phyloP scores from a whole-genome alignment of 1,140 invertebrate genomes.

The Drosophila pallidifrons region DNA sequence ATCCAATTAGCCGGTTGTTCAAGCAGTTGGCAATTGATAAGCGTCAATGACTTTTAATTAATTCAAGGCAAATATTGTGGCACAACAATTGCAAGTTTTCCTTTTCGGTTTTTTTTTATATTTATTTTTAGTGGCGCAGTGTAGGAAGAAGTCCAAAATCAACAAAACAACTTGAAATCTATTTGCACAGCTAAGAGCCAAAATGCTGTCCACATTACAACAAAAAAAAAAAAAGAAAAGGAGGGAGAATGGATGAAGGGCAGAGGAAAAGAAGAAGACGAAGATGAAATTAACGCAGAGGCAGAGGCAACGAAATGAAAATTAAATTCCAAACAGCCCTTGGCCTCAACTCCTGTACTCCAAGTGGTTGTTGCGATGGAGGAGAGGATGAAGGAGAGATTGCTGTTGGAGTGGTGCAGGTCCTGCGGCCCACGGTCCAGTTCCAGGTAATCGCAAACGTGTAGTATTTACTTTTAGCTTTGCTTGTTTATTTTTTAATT shows the following conservation, averaged over 20 bases:
- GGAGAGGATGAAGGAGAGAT: background rate
- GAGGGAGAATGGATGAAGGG: background rate
- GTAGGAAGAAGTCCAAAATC: slow-evolving; percentile 54
- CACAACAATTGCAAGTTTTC: slow-evolving; percentile 55
- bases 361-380: slow-evolving; percentile 10
- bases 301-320: slow-evolving; percentile 58
- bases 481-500: slow-evolving; percentile 83
- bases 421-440: slow-evolving; percentile 21
- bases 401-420: background rate
- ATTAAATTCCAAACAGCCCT: slow-evolving; percentile 81
- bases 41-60: slow-evolving; percentile 78
- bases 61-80: slow-evolving; percentile 73
- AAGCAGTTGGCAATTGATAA: slow-evolving; percentile 50
- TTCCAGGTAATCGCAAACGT: slow-evolving; percentile 76
- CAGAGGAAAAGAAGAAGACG: slow-evolving; percentile 42
- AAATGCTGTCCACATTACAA: slow-evolving; percentile 13
- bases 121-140: no score
- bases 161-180: slow-evolving; percentile 72
- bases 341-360: slow-evolving; percentile 31
- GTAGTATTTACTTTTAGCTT: slow-evolving; percentile 79
- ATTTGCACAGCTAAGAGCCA: slow-evolving; percentile 64
- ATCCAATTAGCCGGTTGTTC: slow-evolving; percentile 32
- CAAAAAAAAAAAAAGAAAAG: slow-evolving; percentile 7
- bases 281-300: slow-evolving; percentile 74
- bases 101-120: background rate